phyloP scores from a whole-genome alignment of 2,888 invertebrate genomes.

The Cerceris rybyensis region DNA sequence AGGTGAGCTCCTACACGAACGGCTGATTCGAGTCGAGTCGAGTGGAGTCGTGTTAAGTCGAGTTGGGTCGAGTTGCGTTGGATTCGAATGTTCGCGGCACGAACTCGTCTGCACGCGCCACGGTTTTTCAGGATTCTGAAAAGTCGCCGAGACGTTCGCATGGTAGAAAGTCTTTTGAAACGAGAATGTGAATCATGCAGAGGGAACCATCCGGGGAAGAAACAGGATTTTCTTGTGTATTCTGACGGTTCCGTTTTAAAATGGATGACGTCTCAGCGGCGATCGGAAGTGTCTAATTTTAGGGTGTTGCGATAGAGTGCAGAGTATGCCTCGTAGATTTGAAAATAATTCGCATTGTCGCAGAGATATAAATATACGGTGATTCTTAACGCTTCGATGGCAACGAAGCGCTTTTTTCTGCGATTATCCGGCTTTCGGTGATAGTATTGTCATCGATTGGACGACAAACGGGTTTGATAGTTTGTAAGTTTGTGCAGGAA shows the following conservation, averaged over 20 bases:
- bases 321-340: too few relatives aligned
- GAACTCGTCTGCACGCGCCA: background rate
- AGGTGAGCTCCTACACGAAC: conserved; percentile 45
- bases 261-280: background rate
- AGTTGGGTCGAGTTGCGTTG: conserved; percentile 10
- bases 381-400: too few relatives aligned
- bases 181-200: conserved; percentile 6
- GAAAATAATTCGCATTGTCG: too few relatives aligned
- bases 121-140: background rate
- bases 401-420: too few relatives aligned
- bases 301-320: background rate
- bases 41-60: conserved; percentile 24
- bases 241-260: background rate
- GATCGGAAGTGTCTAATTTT: background rate
- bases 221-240: too few relatives aligned
- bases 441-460: too few relatives aligned
- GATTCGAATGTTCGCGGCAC: conserved; percentile 6
- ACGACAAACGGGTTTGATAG: too few relatives aligned
- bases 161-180: conserved; percentile 1
- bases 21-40: conserved; percentile 30
- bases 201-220: background rate
- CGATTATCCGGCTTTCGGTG: too few relatives aligned
- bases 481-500: too few relatives aligned
- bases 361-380: too few relatives aligned
- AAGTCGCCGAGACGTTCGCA: background rate